Evolutionary conservation across 2,888 invertebrate species (phyloP), one percentile per base, ranked within the genome.

Genomic region (Eilema griseolum): DNA sequence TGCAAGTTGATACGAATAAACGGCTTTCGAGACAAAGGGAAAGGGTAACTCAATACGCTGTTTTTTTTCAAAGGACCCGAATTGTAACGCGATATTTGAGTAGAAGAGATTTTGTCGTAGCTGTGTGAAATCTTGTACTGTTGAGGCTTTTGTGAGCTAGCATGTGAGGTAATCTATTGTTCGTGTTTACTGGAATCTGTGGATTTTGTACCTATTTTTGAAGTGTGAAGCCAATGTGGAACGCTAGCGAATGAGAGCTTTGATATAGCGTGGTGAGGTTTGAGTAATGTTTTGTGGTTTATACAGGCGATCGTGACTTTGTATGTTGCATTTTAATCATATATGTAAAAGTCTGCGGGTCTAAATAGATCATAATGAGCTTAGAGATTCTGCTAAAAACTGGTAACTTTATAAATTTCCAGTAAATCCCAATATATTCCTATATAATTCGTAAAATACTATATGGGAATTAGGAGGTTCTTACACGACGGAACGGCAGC

Each of bases 1-100:
- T 78, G 87, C 86, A 86, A 88, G 85, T 85, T 84, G 84, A 83
- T 82, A 83, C 71, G 74, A 74, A 80, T 76, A 70, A 81, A 81
- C 83, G 73, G 79, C 78, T 80, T 81, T 79, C 77, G 69, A 66
- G 62, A 85, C 81, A 83, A 83, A 84, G 74, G 76, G 70, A 85
- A 74, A 71, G 77, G 75, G 80, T 83, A 82, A 86, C 37, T 26
- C 66, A 73, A 86, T 66, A 85, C 68, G 41, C 16, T 10, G 64
- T 52, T 69, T 60, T 56, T 66, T 79, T 73, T 71, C 61, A 73
- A 69, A 78, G 78, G 64, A 67, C 67, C 67, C 64, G 26, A 62
- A 66, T 60, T 67, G 82, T 74, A 77, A 82, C 66, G 31, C 64
- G 61, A 77, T 75, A 59, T 67, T 66, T 46, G 46, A 57, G 23